A percentile compares a stretch with the other conserved stretches of the same genome.
Evolutionary conservation across 2,888 invertebrate species (phyloP).

Genomic region (Anorthoa munda): DNA sequence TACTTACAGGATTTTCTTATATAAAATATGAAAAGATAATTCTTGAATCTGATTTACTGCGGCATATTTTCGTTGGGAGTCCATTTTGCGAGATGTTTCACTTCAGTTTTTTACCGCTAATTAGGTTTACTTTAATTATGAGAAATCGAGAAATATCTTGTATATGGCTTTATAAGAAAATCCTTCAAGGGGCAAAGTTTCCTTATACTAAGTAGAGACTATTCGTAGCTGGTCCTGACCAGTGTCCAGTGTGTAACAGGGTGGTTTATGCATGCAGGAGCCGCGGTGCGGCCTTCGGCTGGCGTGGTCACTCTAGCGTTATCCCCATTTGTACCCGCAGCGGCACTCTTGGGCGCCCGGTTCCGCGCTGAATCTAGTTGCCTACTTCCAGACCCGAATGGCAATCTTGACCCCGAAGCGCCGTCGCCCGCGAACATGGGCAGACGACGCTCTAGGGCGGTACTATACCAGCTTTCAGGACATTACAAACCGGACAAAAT

Average conservation of each 20-base stretch:
- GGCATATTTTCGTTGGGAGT: constrained; percentile 21
- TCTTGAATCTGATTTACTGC: constrained; percentile 46
- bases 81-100: constrained; percentile 16
- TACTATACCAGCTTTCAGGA: constrained; percentile 98
- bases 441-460: constrained; percentile 97
- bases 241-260: constrained; percentile 81
- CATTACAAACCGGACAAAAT: constrained; percentile 98
- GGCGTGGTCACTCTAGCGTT: constrained; percentile 92
- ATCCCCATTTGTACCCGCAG: constrained; percentile 93
- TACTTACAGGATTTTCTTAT: constrained; percentile 71
- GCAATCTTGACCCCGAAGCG: constrained; percentile 95
- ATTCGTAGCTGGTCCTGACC: constrained; percentile 60
- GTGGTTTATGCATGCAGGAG: constrained; percentile 90
- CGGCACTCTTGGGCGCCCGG: constrained; percentile 95
- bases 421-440: constrained; percentile 97
- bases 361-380: constrained; percentile 95
- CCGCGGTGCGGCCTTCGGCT: constrained; percentile 91
- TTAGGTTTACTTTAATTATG: constrained; percentile 23
- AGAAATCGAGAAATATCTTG: constrained; percentile 57
- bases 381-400: constrained; percentile 96
- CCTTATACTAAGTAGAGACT: constrained; percentile 57
- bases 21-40: constrained; percentile 54
- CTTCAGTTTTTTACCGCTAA: constrained; percentile 2
- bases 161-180: constrained; percentile 57
- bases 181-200: constrained; percentile 60